Base-by-base conservation (phyloP, 1,140 invertebrate species). In the Grapholita molesta region DNA sequence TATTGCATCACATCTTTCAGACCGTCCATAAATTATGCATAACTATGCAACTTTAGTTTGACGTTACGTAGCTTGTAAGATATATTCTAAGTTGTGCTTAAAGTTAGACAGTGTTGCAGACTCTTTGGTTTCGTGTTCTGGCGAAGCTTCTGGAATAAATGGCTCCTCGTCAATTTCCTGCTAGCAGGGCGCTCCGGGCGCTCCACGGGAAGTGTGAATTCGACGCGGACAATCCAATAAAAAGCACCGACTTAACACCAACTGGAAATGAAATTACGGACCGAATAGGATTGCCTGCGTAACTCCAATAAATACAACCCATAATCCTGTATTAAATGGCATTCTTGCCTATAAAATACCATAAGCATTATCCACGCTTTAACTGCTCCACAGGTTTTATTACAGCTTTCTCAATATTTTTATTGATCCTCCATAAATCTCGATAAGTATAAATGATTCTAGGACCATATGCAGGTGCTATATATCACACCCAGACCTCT, bases 351-450 rank as follows among this genome's bases (percentile, higher is more conserved):
- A 65, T 77, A 74, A 79, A 79, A 61, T 64, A 67, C 69, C n/a
- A 55, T 48, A 57, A 33, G 42, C 69, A 52, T 66, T 70, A 32
- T 61, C 55, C 48, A 64, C 53, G 53, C 53, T 35, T 30, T 48
- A 65, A 32, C 38, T 52, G 32, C 35, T 28, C 12, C 35, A 57
- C 25, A 69, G 24, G 33, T 75, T 82, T 82, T 79, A 77, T 75
- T 73, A 73, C 66, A 42, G 38, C 61, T 70, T 55, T 81, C 69
- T 69, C 57, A 38, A 81, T 79, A 75, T 74, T 76, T 81, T 77
- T 79, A 79, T 81, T 78, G 79, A 76, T 72, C 67, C 66, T 73
- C 75, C 64, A 77, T 79, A 77, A 77, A 79, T 79, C 75, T 75
- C 52, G 30, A 67, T 65, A 35, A 55, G 64, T 74, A 77, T 79